phyloP scores from a whole-genome alignment of 2,888 invertebrate genomes.

The Platycheirus albimanus region DNA sequence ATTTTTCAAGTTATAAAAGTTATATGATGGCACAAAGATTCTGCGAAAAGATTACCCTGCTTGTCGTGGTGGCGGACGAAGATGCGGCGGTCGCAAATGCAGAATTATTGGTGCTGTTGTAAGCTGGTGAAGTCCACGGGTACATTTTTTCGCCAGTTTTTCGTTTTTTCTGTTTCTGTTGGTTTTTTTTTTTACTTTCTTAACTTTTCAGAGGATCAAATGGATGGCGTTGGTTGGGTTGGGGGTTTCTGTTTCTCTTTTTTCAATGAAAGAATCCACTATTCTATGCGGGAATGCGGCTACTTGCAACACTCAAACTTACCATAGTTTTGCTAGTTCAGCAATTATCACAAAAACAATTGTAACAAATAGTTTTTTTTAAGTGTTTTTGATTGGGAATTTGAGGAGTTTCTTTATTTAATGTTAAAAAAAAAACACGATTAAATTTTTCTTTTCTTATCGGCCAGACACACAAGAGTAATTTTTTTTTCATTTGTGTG shows the following conservation, averaged over 20 bases:
- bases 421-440: slow-evolving; percentile 34
- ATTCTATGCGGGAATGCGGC: slow-evolving; percentile 52
- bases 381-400: slow-evolving; percentile 16
- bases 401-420: slow-evolving; percentile 11
- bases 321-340: slow-evolving; percentile 62
- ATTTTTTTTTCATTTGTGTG: slow-evolving; percentile 59
- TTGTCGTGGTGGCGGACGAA: slow-evolving; percentile 52
- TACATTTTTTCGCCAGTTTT: slow-evolving; percentile 77
- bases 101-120: slow-evolving; percentile 76
- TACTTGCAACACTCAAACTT: slow-evolving; percentile 66
- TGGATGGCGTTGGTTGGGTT: slow-evolving; percentile 63
- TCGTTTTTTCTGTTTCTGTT: background rate
- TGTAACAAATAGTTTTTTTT: background rate
- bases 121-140: slow-evolving; percentile 82
- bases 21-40: slow-evolving; percentile 38
- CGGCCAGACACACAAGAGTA: slow-evolving; percentile 50
- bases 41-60: slow-evolving; percentile 58
- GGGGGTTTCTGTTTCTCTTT: slow-evolving; percentile 28
- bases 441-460: slow-evolving; percentile 53
- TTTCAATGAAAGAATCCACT: slow-evolving; percentile 19
- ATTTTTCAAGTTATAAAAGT: slow-evolving; percentile 12
- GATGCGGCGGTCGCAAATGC: slow-evolving; percentile 21
- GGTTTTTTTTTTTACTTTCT: slow-evolving; percentile 10
- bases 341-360: slow-evolving; percentile 59
- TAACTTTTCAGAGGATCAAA: slow-evolving; percentile 29